phyloP scores from a whole-genome alignment of 2,797 vertebrate species.

The Chelon labrosus region DNA sequence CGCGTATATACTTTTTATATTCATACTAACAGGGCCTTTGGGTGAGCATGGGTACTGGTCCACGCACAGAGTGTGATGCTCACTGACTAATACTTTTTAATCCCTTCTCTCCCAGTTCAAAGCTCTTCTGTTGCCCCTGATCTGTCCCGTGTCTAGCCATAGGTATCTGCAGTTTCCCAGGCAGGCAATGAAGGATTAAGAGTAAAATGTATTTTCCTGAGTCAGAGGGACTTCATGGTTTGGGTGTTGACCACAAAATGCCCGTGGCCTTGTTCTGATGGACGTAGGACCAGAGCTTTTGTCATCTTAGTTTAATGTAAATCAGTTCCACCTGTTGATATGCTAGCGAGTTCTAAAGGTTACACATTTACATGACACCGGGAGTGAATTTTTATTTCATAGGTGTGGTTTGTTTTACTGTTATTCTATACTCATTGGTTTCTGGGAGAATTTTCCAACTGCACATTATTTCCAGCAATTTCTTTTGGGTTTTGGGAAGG shows the following conservation, averaged over 20 bases:
- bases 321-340: slow-evolving; percentile 44
- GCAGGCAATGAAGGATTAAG: slow-evolving; percentile 75
- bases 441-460: slow-evolving; percentile 22
- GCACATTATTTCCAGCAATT: slow-evolving; percentile 24
- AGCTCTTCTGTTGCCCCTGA: slow-evolving; percentile 52
- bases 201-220: slow-evolving; percentile 77
- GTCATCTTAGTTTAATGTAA: slow-evolving; percentile 28
- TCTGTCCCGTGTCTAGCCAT: slow-evolving; percentile 52
- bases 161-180: slow-evolving; percentile 62
- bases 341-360: slow-evolving; percentile 2
- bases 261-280: slow-evolving; percentile 34
- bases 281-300: slow-evolving; percentile 21
- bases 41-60: slow-evolving; percentile 16
- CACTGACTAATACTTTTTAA: slow-evolving; percentile 70
- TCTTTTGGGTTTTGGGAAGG: slow-evolving; percentile 22
- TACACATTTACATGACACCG: slow-evolving; percentile 32
- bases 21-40: slow-evolving; percentile 11
- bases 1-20: neutral
- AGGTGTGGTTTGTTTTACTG: slow-evolving; percentile 43
- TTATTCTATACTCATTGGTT: slow-evolving; percentile 31
- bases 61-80: slow-evolving; percentile 28
- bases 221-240: slow-evolving; percentile 64
- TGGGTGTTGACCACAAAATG: slow-evolving; percentile 26
- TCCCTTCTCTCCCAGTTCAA: slow-evolving; percentile 69
- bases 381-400: slow-evolving; percentile 14